Evolutionary conservation across 2,888 invertebrate species (phyloP), one percentile per base, ranked within the genome.

Genomic region (Aphidius colemani): DNA sequence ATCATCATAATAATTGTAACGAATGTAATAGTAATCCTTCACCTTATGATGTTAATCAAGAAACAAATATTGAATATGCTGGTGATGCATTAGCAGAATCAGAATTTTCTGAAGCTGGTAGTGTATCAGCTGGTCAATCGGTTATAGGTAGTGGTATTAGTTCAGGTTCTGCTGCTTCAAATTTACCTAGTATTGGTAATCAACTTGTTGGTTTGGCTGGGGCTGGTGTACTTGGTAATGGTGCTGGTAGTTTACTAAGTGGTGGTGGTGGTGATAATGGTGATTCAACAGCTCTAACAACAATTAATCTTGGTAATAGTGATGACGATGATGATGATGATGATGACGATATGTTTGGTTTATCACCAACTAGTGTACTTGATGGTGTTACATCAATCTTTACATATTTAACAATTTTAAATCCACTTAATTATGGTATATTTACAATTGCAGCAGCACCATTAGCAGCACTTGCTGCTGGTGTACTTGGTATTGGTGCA

Each of bases 401-500:
- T 59, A 82, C 85, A 40, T 86, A 86, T 78, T 75, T 88, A 65
- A 83, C 85, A 0, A 82, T 86, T 2, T 74, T 88, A 0, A 88
- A 85, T 77, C 89, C 89, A 0, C 79, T 89, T 7, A 85, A 86
- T 72, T 85, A 88, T 66, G 85, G 87, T 0, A 78, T 88, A 45
- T 84, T 88, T 76, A 85, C 89, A 61, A 71, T 90, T 72, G 78
- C 88, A 59, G 82, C 90, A 53, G 86, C 90, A 0, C 91, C 91
- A 0, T 78, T 90, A 55, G 86, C 86, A 0, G 82, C 90, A 59
- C 81, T 89, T 48, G 85, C 90, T 57, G 86, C 88, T 1, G 86
- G 89, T 0, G 84, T 87, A 0, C 86, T 90, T 10, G 86, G 89
- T 0, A 76, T 88, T 11, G 85, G 88, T 1, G 84, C 89, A 0